Percentiles rank a stretch among this genome's conserved stretches.
Evolutionary conservation across 2,113 vertebrate genomes (phyloP).

Genomic region (Lasiurus borealis): DNA sequence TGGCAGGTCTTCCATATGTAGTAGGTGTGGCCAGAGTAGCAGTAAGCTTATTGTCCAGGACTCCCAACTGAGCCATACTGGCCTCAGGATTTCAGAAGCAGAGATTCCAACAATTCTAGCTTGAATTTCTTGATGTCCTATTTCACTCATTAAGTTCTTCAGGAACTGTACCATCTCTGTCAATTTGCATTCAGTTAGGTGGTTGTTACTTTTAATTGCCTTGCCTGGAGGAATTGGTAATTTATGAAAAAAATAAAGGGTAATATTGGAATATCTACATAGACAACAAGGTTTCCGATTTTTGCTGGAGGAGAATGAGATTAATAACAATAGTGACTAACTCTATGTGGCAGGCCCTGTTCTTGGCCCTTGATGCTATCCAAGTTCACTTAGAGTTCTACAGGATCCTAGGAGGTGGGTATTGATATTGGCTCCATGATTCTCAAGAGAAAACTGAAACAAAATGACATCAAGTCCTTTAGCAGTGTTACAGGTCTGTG

Average conservation of each 20-base stretch:
- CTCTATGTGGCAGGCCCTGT: neutral
- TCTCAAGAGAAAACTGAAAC: neutral
- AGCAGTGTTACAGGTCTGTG: neutral
- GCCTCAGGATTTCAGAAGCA: neutral
- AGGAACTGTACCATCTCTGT: neutral
- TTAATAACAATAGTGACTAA: neutral
- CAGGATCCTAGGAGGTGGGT: neutral
- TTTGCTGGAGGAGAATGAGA: neutral
- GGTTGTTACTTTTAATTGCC: neutral
- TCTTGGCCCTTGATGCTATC: neutral
- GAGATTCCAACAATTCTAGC: neutral
- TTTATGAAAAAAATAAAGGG: neutral
- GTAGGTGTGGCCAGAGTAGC: neutral
- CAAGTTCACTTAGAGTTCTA: neutral
- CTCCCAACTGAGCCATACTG: neutral
- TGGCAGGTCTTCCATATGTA: neutral
- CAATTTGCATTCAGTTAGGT: neutral
- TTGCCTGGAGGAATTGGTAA: conserved; percentile 4
- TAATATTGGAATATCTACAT: neutral
- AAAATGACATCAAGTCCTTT: neutral
- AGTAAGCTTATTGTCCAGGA: neutral
- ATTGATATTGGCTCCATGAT: neutral
- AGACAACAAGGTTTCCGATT: neutral
- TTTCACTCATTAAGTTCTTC: neutral
- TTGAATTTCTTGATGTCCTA: neutral